phyloP scores from a whole-genome alignment of 64 coral and sea anemone genomes.

The Pocillopora verrucosa region DNA sequence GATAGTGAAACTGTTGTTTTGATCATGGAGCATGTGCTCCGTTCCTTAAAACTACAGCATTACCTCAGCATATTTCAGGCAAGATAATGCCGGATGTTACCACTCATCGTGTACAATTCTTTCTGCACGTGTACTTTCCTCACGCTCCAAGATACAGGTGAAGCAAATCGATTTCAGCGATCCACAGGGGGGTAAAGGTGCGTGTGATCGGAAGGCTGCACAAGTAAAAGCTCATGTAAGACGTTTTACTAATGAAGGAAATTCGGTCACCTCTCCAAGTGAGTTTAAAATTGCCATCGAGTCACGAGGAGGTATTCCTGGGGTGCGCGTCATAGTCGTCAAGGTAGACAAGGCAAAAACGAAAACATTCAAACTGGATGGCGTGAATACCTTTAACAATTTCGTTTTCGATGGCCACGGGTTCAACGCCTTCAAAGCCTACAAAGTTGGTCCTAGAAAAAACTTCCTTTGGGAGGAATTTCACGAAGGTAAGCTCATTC shows the following conservation, averaged over 20 bases:
- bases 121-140: background rate
- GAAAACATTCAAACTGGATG: conserved; percentile 28
- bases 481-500: conserved; percentile 10
- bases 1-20: conserved; percentile 31
- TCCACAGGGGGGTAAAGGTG: conserved; percentile 52
- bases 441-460: conserved; percentile 27
- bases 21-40: conserved; percentile 61
- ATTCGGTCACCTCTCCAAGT: conserved; percentile 38
- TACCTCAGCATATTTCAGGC: conserved; percentile 11
- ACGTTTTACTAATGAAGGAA: conserved; percentile 47
- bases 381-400: conserved; percentile 49
- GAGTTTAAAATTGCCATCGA: conserved; percentile 49
- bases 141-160: conserved; percentile 5
- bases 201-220: conserved; percentile 55
- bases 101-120: conserved; percentile 39
- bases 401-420: conserved; percentile 8
- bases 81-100: conserved; percentile 66
- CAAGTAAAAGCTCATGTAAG: conserved; percentile 59
- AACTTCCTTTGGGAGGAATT: background rate
- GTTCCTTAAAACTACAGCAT: conserved; percentile 35
- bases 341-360: background rate
- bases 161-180: conserved; percentile 54
- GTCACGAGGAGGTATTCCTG: conserved; percentile 47
- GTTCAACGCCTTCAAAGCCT: conserved; percentile 40
- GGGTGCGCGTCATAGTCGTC: conserved; percentile 43